phyloP scores from a whole-genome alignment of 2,888 invertebrate species.

The Chrysolina haemoptera region DNA sequence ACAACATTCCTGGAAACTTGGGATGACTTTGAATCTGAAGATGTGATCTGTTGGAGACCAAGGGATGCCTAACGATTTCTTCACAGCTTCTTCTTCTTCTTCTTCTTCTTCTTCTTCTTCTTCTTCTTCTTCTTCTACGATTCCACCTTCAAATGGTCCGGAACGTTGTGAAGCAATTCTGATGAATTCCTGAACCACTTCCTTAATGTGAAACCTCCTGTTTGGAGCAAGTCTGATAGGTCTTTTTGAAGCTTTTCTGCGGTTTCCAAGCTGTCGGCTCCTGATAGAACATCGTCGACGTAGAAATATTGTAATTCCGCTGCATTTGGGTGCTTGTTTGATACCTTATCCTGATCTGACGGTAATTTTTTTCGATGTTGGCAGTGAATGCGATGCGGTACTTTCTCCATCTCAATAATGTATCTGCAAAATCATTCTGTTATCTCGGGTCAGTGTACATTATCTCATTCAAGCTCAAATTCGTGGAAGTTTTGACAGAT shows the following conservation, averaged over 20 bases:
- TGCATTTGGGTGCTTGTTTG: background rate
- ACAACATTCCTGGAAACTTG: too few relatives aligned
- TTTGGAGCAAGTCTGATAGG: too few relatives aligned
- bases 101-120: background rate
- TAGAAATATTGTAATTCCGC: background rate
- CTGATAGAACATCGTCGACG: background rate
- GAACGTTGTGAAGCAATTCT: background rate
- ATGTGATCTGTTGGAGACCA: background rate
- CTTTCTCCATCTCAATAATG: background rate
- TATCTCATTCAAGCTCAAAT: slow-evolving; percentile 2
- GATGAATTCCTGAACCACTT: background rate
- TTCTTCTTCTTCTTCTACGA: background rate
- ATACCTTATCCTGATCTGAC: background rate
- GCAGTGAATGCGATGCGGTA: background rate
- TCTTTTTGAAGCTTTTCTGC: background rate
- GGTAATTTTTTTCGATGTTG: background rate
- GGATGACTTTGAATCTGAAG: background rate
- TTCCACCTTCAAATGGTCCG: background rate
- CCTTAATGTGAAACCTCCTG: background rate
- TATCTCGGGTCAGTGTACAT: background rate
- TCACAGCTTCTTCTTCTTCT: background rate
- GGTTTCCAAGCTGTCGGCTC: background rate
- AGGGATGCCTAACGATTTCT: background rate
- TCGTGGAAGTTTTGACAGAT: background rate
- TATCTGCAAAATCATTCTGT: background rate